Conservation (phyloP, 2,113 vertebrate genomes). For the Ciconia stormi region DNA sequence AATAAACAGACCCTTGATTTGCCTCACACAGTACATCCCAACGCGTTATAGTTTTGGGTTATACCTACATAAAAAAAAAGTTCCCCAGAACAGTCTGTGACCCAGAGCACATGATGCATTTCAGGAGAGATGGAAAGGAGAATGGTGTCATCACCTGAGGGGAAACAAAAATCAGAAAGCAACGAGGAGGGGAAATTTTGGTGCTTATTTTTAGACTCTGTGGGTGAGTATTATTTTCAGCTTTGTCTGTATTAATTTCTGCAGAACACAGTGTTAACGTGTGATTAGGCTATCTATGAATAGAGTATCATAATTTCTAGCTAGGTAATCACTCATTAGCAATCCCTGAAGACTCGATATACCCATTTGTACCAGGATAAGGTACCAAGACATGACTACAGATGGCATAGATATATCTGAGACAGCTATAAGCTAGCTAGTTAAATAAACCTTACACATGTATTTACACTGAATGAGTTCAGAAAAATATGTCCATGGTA, state of each 20-base stretch:
- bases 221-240: constrained; percentile 64
- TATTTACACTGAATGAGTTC: not conserved
- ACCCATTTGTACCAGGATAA: not conserved
- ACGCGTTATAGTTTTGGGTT: not conserved
- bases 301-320: not conserved
- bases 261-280: constrained; percentile 22
- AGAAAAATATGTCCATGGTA: not conserved
- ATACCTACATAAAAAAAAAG: not conserved
- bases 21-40: not conserved
- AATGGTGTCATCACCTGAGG: constrained; percentile 50
- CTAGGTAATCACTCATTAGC: not conserved
- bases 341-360: not conserved
- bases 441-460: not conserved
- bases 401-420: not conserved
- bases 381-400: not conserved
- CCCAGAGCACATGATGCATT: not conserved
- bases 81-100: not conserved
- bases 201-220: constrained; percentile 65
- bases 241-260: constrained; percentile 50
- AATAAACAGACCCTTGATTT: not conserved
- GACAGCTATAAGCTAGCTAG: not conserved
- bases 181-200: constrained; percentile 63
- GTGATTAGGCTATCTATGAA: constrained; percentile 22
- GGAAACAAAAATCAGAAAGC: constrained; percentile 60
- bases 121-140: constrained; percentile 37